phyloP scores from a whole-genome alignment of 2,888 invertebrate species.

The Agrochola circellaris region DNA sequence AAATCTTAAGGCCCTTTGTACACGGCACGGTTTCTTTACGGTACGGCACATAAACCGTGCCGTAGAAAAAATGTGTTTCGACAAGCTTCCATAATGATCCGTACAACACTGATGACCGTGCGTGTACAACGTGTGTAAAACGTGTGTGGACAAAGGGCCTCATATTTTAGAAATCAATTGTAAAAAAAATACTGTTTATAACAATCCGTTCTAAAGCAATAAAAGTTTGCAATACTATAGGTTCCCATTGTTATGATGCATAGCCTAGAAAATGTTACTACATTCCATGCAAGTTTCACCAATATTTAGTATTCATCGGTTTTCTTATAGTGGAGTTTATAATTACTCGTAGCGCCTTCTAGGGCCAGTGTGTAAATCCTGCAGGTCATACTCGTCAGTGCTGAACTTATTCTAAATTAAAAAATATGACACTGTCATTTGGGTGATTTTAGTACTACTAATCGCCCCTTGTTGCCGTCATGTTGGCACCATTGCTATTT shows the following conservation, averaged over 20 bases:
- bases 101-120: no score
- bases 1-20: neutral
- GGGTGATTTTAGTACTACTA: neutral
- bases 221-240: conserved; percentile 19
- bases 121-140: no score
- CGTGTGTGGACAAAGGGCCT: neutral
- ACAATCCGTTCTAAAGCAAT: conserved; percentile 10
- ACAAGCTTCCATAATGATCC: no score
- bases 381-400: no score
- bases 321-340: neutral
- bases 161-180: conserved; percentile 3
- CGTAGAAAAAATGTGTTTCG: no score
- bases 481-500: no score
- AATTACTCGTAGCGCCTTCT: neutral
- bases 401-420: no score
- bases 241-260: conserved; percentile 24
- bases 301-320: conserved; percentile 13
- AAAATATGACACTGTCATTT: neutral
- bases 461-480: no score
- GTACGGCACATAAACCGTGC: no score
- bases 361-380: neutral
- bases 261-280: conserved; percentile 37
- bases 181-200: neutral
- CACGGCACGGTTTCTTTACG: no score
- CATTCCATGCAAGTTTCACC: conserved; percentile 56